Conservation (phyloP, 2,797 vertebrate species). For the Falco rusticolus region DNA sequence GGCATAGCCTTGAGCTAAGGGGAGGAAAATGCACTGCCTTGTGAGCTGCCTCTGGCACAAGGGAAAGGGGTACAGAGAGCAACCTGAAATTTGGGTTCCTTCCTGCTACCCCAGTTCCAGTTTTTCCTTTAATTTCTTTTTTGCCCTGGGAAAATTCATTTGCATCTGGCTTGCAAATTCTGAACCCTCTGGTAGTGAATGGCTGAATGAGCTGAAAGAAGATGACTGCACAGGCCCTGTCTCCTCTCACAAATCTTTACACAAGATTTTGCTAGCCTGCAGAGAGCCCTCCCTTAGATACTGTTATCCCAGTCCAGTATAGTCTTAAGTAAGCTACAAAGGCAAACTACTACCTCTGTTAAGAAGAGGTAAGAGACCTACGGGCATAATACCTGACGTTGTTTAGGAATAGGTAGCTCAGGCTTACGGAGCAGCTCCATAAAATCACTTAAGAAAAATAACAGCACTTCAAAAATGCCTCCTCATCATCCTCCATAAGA, state of each 20-base stretch:
- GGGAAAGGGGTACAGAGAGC: not conserved
- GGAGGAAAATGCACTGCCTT: not conserved
- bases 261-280: accelerated
- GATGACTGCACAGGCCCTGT: accelerated
- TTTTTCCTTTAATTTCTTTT: not conserved
- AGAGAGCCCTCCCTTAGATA: not conserved
- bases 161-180: not conserved
- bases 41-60: not conserved
- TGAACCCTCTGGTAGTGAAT: not conserved
- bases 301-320: not conserved
- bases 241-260: not conserved
- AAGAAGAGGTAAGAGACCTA: not conserved
- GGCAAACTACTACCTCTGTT: accelerated
- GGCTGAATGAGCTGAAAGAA: not conserved
- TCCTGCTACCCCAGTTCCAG: not conserved
- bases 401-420: not conserved
- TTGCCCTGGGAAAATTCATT: not conserved
- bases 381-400: not conserved
- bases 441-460: not conserved
- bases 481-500: not conserved
- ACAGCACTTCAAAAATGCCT: not conserved
- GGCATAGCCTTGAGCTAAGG: not conserved
- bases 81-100: not conserved
- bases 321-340: not conserved
- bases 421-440: not conserved